phyloP scores from a whole-genome alignment of 1,140 invertebrate genomes.

The Homarus americanus region DNA sequence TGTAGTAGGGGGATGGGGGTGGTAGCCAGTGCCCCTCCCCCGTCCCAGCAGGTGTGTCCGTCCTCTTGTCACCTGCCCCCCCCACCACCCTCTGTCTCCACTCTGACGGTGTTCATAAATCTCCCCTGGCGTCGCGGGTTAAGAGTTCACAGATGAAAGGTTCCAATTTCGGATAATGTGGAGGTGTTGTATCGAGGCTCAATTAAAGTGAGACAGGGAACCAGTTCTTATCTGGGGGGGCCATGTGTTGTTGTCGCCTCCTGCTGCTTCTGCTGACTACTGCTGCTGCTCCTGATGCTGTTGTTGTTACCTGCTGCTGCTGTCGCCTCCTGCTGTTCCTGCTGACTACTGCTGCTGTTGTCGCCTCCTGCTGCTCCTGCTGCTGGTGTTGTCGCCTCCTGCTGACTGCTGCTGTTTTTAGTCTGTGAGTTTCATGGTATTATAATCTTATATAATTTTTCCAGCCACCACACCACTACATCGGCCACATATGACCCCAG shows the following conservation, averaged over 20 bases:
- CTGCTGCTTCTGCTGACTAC: too few species aligned
- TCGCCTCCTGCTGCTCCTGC: not conserved
- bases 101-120: not conserved
- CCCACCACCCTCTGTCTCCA: not conserved
- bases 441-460: too few species aligned
- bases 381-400: not conserved
- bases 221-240: not conserved
- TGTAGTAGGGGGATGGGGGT: not conserved
- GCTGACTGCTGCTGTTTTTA: not conserved
- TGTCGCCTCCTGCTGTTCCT: too few species aligned
- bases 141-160: not conserved
- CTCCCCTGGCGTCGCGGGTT: not conserved
- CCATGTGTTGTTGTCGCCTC: too few species aligned
- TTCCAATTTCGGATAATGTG: not conserved
- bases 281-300: too few species aligned
- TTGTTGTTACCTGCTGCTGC: too few species aligned
- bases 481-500: too few species aligned
- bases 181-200: conserved; percentile 1
- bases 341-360: too few species aligned
- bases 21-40: not conserved
- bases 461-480: too few species aligned
- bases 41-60: not conserved
- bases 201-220: conserved; percentile 12
- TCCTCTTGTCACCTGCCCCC: too few species aligned
- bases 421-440: too few species aligned